phyloP scores from a whole-genome alignment of 2,113 vertebrate species.

The Balaeniceps rex region DNA sequence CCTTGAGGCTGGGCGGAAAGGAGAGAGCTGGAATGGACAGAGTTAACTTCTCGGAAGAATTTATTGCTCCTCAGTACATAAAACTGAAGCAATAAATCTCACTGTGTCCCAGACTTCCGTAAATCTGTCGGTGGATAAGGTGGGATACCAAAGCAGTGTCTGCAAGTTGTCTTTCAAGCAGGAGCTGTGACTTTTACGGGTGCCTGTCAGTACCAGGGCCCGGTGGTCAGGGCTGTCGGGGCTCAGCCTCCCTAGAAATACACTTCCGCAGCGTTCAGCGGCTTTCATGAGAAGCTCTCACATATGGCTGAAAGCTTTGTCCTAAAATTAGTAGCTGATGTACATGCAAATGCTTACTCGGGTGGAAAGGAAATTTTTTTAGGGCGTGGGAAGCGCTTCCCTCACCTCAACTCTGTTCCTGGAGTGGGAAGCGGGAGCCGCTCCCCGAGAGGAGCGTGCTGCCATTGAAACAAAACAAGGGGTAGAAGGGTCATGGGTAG shows the following conservation, averaged over 20 bases:
- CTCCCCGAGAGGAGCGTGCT: accelerated
- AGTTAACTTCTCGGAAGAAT: not conserved
- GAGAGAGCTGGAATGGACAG: not conserved
- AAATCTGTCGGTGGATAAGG: not conserved
- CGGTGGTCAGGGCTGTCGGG: accelerated
- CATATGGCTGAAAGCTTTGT: not conserved
- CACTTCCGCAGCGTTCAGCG: accelerated
- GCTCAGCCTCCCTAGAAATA: not conserved
- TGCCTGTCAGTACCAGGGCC: not conserved
- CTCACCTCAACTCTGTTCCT: not conserved
- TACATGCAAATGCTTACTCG: not conserved
- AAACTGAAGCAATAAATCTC: not conserved
- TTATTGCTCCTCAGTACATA: not conserved
- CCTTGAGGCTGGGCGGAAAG: not conserved
- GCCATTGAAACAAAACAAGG: accelerated
- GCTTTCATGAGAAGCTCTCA: not conserved
- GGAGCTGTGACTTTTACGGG: not conserved
- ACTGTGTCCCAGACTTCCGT: not conserved
- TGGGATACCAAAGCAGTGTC: not conserved
- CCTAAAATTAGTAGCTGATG: not conserved
- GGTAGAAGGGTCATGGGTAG: not conserved
- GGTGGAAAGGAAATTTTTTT: slow-evolving; percentile 17
- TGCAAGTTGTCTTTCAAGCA: not conserved
- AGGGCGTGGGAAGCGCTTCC: not conserved
- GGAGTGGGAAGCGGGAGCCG: not conserved